These are phyloP conservation scores for Pteromalus puparum DNA, from an alignment of 1,140 invertebrate genomes.

Conservation along the genomic window DNA sequence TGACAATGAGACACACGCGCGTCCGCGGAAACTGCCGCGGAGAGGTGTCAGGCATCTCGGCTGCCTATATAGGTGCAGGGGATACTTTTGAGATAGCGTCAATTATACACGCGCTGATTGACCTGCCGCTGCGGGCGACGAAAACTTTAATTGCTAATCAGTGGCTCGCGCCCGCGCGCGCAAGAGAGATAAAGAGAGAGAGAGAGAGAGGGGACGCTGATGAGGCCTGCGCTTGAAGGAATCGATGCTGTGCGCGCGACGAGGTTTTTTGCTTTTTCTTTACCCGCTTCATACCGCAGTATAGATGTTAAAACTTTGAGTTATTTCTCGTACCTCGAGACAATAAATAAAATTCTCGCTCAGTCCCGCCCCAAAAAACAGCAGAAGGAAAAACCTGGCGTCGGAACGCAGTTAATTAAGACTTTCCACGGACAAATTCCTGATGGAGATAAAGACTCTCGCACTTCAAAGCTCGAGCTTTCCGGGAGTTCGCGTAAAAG, in stretches of 20 bases:
- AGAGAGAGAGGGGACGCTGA: no score
- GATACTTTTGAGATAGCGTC: slow-evolving; percentile 21
- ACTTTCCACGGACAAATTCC: not conserved
- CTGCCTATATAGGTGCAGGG: not conserved
- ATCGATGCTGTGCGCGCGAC: no score
- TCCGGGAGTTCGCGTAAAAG: not conserved
- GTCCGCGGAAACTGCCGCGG: not conserved
- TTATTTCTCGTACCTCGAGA: not conserved
- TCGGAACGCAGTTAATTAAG: slow-evolving; percentile 21
- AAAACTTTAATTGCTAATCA: slow-evolving; percentile 40
- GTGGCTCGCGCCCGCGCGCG: not conserved
- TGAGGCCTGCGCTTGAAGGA: no score
- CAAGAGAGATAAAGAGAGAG: no score
- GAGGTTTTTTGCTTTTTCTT: no score
- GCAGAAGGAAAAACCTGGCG: not conserved
- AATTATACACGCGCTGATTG: slow-evolving; percentile 38
- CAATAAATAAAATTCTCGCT: slow-evolving; percentile 15
- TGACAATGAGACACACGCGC: slow-evolving; percentile 5
- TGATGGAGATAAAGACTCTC: not conserved
- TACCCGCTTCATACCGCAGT: no score
- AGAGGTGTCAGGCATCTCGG: no score
- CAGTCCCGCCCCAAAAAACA: not conserved
- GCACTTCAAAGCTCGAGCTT: no score
- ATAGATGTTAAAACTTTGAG: no score
- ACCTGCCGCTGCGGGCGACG: not conserved